Evolutionary conservation across 2,888 invertebrate genomes (phyloP).

Genomic region (Lasius platythorax): DNA sequence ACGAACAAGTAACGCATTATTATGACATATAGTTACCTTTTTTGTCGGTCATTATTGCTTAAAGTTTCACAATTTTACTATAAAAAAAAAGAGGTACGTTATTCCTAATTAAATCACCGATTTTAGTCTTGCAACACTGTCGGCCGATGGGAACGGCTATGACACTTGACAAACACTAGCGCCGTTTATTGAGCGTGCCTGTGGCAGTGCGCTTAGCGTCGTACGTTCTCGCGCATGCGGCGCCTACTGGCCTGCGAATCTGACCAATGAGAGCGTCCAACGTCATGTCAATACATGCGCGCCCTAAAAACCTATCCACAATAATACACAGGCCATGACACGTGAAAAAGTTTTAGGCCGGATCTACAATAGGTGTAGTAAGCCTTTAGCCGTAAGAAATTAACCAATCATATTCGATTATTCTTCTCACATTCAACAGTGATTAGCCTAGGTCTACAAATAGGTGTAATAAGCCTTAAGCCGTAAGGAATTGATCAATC

Average conservation of each 20-base stretch:
- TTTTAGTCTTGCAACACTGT: constrained; percentile 79
- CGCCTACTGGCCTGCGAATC: neutral
- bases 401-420: no score
- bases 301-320: neutral
- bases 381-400: no score
- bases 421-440: no score
- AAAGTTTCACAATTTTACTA: constrained; percentile 79
- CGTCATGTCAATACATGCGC: neutral
- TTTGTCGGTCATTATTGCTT: constrained; percentile 86
- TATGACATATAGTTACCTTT: constrained; percentile 84
- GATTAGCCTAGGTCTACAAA: no score
- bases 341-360: no score
- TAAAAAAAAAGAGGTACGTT: constrained; percentile 79
- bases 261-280: neutral
- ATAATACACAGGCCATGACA: no score
- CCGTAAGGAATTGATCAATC: no score
- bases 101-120: constrained; percentile 80
- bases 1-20: constrained; percentile 64
- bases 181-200: constrained; percentile 81
- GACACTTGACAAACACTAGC: constrained; percentile 84
- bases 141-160: constrained; percentile 80
- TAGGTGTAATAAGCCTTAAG: no score
- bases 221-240: neutral
- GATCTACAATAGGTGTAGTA: no score
- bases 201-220: constrained; percentile 54